Evolutionary conservation across 2,888 invertebrate species (phyloP).

Genomic region (Brachypterus glaber): DNA sequence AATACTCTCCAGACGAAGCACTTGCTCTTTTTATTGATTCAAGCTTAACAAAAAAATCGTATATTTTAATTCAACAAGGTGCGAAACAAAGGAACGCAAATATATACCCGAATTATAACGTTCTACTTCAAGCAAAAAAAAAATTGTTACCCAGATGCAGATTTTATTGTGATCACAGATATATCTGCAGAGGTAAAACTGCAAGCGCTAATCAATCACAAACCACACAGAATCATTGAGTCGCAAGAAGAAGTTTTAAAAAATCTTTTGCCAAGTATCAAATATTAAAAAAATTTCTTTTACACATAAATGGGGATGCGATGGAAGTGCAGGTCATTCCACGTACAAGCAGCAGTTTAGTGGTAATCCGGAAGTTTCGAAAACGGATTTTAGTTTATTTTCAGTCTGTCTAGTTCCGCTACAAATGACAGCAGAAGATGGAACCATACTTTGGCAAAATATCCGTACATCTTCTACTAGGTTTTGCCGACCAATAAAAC

Average conservation of each 20-base stretch:
- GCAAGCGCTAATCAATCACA: slow-evolving; percentile 13
- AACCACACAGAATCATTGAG: too few species aligned
- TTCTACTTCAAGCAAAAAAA: slow-evolving; percentile 9
- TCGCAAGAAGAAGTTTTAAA: slow-evolving; percentile 5
- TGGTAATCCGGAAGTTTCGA: slow-evolving; percentile 5
- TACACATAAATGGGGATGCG: slow-evolving; percentile 14
- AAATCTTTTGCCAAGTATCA: slow-evolving; percentile 7
- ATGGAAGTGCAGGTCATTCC: slow-evolving; percentile 11
- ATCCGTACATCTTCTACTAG: slow-evolving; percentile 14
- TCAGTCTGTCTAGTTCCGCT: slow-evolving; percentile 14
- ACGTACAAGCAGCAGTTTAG: slow-evolving; percentile 14
- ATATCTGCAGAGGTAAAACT: slow-evolving; percentile 13
- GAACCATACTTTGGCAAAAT: slow-evolving; percentile 14
- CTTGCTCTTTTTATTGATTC: too few species aligned
- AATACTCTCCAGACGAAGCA: slow-evolving; percentile 6
- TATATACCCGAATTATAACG: slow-evolving; percentile 10
- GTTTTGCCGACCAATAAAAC: slow-evolving; percentile 14
- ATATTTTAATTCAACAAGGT: too few species aligned
- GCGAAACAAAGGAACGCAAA: too few species aligned
- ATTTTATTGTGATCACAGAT: slow-evolving; percentile 9
- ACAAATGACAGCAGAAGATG: slow-evolving; percentile 9
- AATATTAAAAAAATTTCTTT: slow-evolving; percentile 7
- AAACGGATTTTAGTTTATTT: slow-evolving; percentile 14
- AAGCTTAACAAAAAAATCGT: too few species aligned
- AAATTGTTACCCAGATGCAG: slow-evolving; percentile 11